Conservation (phyloP, 2,888 invertebrate genomes). For the Taenaris catops region DNA sequence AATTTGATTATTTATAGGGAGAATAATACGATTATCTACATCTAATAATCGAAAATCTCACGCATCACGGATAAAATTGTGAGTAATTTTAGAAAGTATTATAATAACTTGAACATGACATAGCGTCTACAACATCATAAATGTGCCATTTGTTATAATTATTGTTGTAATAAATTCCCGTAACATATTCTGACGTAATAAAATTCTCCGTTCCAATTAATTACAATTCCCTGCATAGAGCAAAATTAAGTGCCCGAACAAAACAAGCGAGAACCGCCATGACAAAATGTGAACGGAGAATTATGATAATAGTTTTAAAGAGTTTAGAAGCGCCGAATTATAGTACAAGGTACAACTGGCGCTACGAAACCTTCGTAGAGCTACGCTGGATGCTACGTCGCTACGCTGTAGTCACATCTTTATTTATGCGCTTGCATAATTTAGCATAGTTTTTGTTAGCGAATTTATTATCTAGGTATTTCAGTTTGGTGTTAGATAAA, state of each 20-base stretch:
- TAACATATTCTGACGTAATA: conserved; percentile 13
- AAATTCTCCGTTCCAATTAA: conserved; percentile 19
- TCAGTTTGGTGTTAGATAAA: conserved; percentile 23
- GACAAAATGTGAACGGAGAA: conserved; percentile 65
- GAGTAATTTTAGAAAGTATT: conserved; percentile 4
- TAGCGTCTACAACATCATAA: conserved; percentile 2
- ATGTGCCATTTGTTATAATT: not conserved
- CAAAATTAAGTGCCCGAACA: conserved; percentile 42
- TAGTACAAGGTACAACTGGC: conserved; percentile 46
- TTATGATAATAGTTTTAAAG: conserved; percentile 74
- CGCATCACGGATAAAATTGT: no score
- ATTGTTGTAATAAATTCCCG: conserved; percentile 6
- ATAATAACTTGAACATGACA: no score
- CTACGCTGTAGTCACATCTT: conserved; percentile 47
- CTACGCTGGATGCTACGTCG: conserved; percentile 37
- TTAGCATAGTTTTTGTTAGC: conserved; percentile 49
- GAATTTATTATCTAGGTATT: conserved; percentile 35
- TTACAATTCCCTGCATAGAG: conserved; percentile 39
- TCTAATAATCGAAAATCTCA: no score
- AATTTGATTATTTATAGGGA: no score
- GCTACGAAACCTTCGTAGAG: conserved; percentile 43
- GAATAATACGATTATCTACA: no score
- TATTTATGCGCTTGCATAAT: conserved; percentile 61
- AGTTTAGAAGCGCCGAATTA: conserved; percentile 65
- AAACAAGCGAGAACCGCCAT: conserved; percentile 36